Percentiles rank a stretch among this genome's conserved stretches.
Conservation (phyloP, 2,797 vertebrate genomes). For the Podarcis siculus region DNA sequence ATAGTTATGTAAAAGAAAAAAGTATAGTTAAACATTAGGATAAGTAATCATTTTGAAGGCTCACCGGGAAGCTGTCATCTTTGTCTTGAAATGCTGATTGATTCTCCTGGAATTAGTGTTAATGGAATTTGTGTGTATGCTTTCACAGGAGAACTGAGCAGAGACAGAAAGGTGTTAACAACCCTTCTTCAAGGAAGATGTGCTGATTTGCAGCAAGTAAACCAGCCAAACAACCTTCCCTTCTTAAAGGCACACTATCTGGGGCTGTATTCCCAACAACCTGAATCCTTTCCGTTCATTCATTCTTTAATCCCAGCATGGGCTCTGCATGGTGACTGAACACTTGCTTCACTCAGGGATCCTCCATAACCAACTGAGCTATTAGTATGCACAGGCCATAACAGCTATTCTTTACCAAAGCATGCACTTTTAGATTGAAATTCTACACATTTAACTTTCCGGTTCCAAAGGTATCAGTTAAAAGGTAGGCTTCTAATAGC, state of each 20-base stretch:
- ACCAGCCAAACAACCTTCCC: rapidly evolving
- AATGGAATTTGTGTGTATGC: slow-evolving; percentile 8
- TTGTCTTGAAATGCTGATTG: slow-evolving; percentile 33
- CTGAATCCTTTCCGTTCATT: not conserved
- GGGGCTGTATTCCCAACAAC: not conserved
- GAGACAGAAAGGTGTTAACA: slow-evolving; percentile 5
- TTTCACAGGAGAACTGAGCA: not conserved
- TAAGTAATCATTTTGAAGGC: slow-evolving; percentile 4
- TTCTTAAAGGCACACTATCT: rapidly evolving
- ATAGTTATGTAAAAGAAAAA: no score
- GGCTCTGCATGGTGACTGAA: not conserved
- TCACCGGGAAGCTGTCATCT: slow-evolving; percentile 55
- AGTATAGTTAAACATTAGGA: slow-evolving; percentile 42
- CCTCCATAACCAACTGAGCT: not conserved
- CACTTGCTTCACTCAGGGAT: not conserved
- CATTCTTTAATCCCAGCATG: not conserved
- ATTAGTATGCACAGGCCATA: not conserved
- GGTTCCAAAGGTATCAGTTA: not conserved
- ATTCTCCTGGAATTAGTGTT: slow-evolving; percentile 22
- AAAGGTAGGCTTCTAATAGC: not conserved
- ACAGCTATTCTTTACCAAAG: not conserved
- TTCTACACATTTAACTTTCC: not conserved
- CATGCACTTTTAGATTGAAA: rapidly evolving
- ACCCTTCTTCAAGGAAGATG: not conserved
- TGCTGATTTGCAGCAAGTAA: not conserved